phyloP scores from a whole-genome alignment of 2,797 vertebrate genomes.

The Gambusia yucatana region DNA sequence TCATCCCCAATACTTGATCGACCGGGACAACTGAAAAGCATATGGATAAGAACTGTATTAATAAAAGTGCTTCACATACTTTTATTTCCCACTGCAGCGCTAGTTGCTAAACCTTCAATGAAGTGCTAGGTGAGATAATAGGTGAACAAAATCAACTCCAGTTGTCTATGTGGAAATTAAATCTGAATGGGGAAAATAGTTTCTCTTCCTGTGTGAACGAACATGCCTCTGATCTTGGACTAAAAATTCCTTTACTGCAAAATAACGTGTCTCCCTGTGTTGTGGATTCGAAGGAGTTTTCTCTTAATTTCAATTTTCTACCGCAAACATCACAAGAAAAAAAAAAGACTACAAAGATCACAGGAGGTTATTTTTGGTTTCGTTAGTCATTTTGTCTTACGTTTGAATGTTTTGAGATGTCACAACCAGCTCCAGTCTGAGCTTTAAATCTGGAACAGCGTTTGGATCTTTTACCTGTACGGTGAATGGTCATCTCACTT shows the following conservation, averaged over 20 bases:
- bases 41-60: background rate
- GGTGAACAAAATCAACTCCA: background rate
- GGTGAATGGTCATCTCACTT: background rate
- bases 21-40: background rate
- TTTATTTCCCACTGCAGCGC: too few species aligned
- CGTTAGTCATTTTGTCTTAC: background rate
- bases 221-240: too few species aligned
- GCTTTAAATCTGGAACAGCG: background rate
- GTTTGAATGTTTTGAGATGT: background rate
- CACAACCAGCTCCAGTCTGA: background rate
- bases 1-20: background rate
- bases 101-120: too few species aligned
- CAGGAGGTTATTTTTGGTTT: background rate
- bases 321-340: too few species aligned
- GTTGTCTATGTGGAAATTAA: background rate
- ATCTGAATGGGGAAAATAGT: background rate
- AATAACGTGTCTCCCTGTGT: too few species aligned
- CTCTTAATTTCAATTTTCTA: too few species aligned
- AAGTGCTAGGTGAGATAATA: too few species aligned
- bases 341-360: too few species aligned
- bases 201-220: too few species aligned
- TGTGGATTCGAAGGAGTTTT: too few species aligned
- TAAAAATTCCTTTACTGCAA: too few species aligned
- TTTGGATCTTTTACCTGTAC: background rate
- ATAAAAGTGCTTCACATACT: too few species aligned